A percentile compares a stretch with the other conserved stretches of the same genome.
These are phyloP conservation scores for Trachurus trachurus DNA, from an alignment of 2,797 vertebrate species.

Conservation along the genomic window DNA sequence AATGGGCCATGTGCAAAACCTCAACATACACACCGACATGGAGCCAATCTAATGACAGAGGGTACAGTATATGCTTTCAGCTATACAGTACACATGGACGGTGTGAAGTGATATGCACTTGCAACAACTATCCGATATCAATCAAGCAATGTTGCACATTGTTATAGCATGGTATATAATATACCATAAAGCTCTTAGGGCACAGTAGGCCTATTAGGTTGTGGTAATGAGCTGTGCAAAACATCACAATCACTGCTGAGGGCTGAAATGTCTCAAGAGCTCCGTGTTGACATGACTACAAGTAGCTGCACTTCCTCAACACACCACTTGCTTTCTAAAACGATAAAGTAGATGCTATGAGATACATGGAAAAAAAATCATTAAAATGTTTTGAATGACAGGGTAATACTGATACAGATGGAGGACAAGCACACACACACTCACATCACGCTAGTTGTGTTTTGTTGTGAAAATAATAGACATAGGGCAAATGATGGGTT, in stretches of 20 bases:
- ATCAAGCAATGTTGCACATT: neutral
- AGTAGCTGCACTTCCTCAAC: conserved; percentile 1
- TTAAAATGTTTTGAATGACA: neutral
- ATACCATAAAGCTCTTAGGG: neutral
- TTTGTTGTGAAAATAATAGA: neutral
- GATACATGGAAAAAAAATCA: neutral
- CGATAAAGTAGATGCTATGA: neutral
- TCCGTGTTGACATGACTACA: neutral
- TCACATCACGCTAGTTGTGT: neutral
- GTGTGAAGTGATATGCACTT: neutral
- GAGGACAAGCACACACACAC: neutral
- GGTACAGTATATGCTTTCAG: conserved; percentile 1
- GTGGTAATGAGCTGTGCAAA: neutral
- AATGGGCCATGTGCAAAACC: neutral
- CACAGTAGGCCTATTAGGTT: neutral
- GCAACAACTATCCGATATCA: neutral
- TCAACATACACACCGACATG: neutral
- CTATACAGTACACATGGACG: neutral
- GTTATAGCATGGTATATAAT: neutral
- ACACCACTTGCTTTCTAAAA: neutral
- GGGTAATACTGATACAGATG: neutral
- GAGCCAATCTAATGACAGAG: neutral
- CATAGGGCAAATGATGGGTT: neutral
- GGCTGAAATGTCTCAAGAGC: neutral
- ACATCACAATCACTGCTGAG: neutral